Conservation (phyloP, 2,797 vertebrate species). For the Clarias laeviceps region DNA sequence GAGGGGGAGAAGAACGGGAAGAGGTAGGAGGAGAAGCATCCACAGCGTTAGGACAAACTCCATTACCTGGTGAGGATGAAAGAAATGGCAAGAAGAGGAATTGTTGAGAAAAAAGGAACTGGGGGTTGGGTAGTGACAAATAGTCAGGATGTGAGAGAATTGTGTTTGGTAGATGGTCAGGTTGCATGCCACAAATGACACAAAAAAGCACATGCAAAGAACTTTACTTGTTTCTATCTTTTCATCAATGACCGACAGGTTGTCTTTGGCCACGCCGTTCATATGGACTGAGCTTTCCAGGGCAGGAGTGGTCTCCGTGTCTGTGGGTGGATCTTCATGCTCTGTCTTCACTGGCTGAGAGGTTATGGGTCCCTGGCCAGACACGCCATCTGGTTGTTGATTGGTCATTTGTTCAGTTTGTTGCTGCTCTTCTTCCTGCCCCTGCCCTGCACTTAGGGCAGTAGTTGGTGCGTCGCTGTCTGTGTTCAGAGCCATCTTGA, state of each 20-base stretch:
- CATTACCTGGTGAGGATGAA: conserved; percentile 49
- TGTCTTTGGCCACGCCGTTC: conserved; percentile 40
- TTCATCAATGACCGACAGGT: conserved; percentile 58
- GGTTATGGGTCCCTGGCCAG: conserved; percentile 33
- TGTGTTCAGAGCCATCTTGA: conserved; percentile 52
- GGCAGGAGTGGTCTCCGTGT: conserved; percentile 23
- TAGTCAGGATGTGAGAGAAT: neutral
- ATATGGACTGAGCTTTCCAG: conserved; percentile 13
- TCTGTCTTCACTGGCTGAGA: conserved; percentile 50
- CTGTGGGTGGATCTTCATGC: conserved; percentile 29
- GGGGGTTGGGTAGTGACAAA: neutral
- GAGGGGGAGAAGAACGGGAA: conserved; percentile 43
- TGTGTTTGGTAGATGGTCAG: conserved; percentile 18
- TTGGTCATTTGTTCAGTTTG: conserved; percentile 29
- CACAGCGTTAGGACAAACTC: conserved; percentile 36
- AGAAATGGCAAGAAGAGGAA: conserved; percentile 5
- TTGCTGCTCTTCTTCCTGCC: conserved; percentile 47
- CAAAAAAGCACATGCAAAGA: neutral
- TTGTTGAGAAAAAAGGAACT: neutral
- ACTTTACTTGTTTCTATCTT: conserved; percentile 57
- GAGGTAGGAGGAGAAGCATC: conserved; percentile 33
- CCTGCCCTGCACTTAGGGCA: conserved; percentile 40
- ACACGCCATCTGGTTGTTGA: conserved; percentile 31
- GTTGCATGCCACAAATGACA: neutral
- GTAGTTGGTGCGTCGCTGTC: conserved; percentile 25